A percentile compares a stretch with the other conserved stretches of the same genome.
These are phyloP conservation scores for Boulengeromyrus knoepffleri DNA, from an alignment of 2,113 vertebrate species.

Conservation along the genomic window DNA sequence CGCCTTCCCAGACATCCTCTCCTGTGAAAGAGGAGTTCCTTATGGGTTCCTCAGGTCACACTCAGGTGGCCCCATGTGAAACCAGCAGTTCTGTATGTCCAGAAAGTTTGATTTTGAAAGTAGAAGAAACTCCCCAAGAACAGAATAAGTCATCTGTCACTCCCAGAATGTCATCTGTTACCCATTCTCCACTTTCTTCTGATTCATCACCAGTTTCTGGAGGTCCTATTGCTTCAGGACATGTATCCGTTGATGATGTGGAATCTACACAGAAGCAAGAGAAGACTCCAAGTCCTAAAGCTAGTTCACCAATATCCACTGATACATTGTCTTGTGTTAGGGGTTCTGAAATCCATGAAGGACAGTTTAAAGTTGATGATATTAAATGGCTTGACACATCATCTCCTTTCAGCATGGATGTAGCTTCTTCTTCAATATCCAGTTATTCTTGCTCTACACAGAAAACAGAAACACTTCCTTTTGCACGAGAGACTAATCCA, in stretches of 20 bases:
- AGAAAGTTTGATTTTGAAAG: conserved; percentile 22
- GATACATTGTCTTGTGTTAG: conserved; percentile 26
- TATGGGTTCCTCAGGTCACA: conserved; percentile 40
- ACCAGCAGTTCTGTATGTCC: conserved; percentile 1
- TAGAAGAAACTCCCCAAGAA: conserved; percentile 25
- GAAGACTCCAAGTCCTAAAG: conserved; percentile 25
- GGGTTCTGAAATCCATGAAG: conserved; percentile 10
- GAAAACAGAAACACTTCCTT: conserved; percentile 29
- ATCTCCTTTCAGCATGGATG: conserved; percentile 40
- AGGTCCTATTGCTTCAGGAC: conserved; percentile 17
- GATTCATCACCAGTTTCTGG: conserved; percentile 50
- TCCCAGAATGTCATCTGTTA: conserved; percentile 67
- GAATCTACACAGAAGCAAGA: conserved; percentile 18
- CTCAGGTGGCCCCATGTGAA: conserved; percentile 41
- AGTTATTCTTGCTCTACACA: conserved; percentile 29
- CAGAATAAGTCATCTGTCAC: conserved; percentile 50
- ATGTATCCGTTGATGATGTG: conserved; percentile 27
- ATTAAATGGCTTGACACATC: conserved; percentile 16
- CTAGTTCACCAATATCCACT: conserved; percentile 27
- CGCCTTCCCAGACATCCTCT: conserved; percentile 77
- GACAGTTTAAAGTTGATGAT: conserved; percentile 27
- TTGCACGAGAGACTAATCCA: conserved; percentile 50
- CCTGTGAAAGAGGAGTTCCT: conserved; percentile 65
- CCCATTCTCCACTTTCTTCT: conserved; percentile 69
- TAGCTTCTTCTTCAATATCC: conserved; percentile 36